Percentiles rank a stretch among this genome's conserved stretches.
These are phyloP conservation scores for Acronicta alni DNA, from an alignment of 2,888 invertebrate species.

Conservation along the genomic window DNA sequence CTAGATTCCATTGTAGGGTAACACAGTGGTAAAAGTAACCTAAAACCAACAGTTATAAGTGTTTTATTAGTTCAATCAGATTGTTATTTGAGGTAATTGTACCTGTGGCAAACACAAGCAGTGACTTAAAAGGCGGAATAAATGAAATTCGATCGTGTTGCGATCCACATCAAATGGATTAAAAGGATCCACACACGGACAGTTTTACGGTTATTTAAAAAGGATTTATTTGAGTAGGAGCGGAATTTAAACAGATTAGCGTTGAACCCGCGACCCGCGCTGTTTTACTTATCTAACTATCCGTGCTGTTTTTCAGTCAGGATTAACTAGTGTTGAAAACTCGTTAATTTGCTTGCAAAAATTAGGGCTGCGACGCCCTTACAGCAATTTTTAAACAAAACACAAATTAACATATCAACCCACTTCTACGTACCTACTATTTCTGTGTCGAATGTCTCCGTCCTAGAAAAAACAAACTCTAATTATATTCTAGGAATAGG, in stretches of 20 bases:
- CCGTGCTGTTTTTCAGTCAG: constrained; percentile 51
- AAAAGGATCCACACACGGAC: constrained; percentile 71
- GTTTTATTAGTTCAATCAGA: constrained; percentile 27
- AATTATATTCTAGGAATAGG: constrained; percentile 1
- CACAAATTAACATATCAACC: constrained; percentile 37
- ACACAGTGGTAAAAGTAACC: constrained; percentile 5
- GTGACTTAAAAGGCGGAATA: constrained; percentile 40
- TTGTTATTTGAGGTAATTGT: constrained; percentile 25
- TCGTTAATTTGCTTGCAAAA: constrained; percentile 45
- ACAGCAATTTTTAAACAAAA: constrained; percentile 35
- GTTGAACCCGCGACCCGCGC: constrained; percentile 61
- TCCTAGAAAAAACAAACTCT: too few relatives aligned
- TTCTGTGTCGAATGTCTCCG: too few relatives aligned
- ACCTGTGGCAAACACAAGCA: constrained; percentile 25
- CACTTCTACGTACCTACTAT: constrained; percentile 11
- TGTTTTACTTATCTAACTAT: constrained; percentile 66
- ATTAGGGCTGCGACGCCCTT: constrained; percentile 26
- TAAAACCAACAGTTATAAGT: constrained; percentile 15
- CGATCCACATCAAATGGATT: constrained; percentile 76
- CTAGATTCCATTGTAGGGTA: not conserved
- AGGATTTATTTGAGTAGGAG: constrained; percentile 78
- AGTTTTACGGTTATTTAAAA: constrained; percentile 80
- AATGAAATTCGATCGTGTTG: constrained; percentile 66
- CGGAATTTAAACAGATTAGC: constrained; percentile 78
- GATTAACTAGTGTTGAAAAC: constrained; percentile 54